Conservation (phyloP, 2,797 vertebrate genomes). For the Cossypha polioptera region DNA sequence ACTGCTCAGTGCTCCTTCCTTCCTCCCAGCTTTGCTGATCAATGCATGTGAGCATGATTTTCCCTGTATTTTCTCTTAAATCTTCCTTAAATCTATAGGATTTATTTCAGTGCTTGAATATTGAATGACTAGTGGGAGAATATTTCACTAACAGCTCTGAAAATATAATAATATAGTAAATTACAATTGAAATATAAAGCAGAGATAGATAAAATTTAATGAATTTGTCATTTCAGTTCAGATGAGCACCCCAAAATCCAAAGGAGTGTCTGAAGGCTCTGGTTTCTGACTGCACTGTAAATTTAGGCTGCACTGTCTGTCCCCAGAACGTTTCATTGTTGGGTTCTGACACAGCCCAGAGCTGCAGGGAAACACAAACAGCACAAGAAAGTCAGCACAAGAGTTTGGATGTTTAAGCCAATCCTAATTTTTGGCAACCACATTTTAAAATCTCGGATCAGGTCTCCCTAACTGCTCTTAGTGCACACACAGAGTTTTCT, state of each 20-base stretch:
- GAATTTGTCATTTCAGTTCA: background rate
- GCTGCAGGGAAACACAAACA: background rate
- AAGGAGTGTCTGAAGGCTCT: background rate
- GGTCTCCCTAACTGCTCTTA: background rate
- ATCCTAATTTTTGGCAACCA: background rate
- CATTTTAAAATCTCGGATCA: background rate
- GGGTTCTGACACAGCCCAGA: background rate
- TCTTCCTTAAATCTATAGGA: background rate
- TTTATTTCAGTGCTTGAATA: background rate
- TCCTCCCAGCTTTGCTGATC: background rate
- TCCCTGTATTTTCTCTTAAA: background rate
- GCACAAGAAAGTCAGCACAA: background rate
- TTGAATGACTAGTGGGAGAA: background rate
- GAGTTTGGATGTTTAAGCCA: background rate
- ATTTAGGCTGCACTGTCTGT: background rate
- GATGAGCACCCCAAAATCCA: background rate
- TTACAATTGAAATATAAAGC: background rate
- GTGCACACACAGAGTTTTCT: background rate
- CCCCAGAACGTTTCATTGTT: background rate
- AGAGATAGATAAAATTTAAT: background rate
- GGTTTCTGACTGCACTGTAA: background rate
- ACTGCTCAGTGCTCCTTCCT: background rate
- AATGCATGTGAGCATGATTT: accelerated
- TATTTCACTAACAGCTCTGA: background rate
- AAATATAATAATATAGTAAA: background rate